Conservation (phyloP, 2,888 invertebrate species). For the Drosophila infuscata region DNA sequence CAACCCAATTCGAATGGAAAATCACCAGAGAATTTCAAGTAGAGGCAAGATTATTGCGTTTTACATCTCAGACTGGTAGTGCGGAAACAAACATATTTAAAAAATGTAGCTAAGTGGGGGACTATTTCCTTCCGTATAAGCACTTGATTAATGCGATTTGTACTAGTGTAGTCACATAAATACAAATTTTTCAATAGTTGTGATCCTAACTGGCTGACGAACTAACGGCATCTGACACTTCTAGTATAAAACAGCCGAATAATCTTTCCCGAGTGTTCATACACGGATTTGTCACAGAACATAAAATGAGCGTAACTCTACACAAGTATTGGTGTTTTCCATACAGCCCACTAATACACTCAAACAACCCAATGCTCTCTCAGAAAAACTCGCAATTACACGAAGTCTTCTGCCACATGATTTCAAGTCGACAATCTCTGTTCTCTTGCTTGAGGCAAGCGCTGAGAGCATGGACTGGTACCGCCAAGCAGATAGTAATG, state of each 20-base stretch:
- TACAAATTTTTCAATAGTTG: neutral
- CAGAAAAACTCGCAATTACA: slow-evolving; percentile 11
- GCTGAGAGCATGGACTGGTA: slow-evolving; percentile 15
- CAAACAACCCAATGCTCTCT: slow-evolving; percentile 28
- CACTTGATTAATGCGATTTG: neutral
- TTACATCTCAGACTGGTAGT: neutral
- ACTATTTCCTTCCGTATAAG: slow-evolving; percentile 3
- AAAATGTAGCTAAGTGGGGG: neutral
- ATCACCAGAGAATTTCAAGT: slow-evolving; percentile 28
- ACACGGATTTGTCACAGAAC: slow-evolving; percentile 3
- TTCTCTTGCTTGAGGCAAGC: neutral
- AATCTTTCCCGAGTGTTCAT: neutral
- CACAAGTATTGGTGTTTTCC: slow-evolving; percentile 31
- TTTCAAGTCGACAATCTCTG: slow-evolving; percentile 6
- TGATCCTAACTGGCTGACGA: slow-evolving; percentile 21
- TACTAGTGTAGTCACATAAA: neutral
- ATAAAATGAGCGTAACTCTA: slow-evolving; percentile 4
- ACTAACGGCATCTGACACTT: slow-evolving; percentile 21
- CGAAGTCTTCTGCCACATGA: slow-evolving; percentile 11
- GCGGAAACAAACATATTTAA: neutral
- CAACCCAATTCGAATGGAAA: slow-evolving; percentile 35
- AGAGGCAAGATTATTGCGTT: slow-evolving; percentile 14
- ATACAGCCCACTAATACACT: slow-evolving; percentile 35
- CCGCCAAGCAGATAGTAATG: neutral
- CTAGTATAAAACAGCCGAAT: neutral